Percentiles rank a stretch among this genome's conserved stretches.
These are phyloP conservation scores for Lutraria lutraria DNA, from an alignment of 2,888 invertebrate genomes.

Conservation along the genomic window DNA sequence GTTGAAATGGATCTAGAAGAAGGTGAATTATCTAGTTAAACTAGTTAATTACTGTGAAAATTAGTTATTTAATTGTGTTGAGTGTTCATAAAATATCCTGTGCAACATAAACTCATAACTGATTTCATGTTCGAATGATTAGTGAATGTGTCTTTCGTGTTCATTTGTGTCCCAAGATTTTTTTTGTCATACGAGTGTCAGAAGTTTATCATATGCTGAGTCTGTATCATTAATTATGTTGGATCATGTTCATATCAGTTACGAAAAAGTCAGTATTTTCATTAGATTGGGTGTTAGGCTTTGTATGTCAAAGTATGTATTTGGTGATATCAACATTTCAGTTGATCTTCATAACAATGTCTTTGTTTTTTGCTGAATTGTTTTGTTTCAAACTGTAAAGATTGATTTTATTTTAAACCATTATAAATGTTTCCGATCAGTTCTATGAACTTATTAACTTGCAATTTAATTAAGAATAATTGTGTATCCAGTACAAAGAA, in stretches of 20 bases:
- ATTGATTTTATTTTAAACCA: no score
- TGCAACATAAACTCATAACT: neutral
- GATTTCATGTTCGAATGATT: neutral
- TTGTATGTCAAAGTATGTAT: neutral
- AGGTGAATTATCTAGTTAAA: constrained; percentile 74
- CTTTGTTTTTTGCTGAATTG: neutral
- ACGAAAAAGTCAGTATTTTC: constrained; percentile 4
- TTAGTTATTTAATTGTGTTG: neutral
- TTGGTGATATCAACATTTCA: neutral
- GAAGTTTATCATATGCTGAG: neutral
- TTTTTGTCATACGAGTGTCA: neutral
- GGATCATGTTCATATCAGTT: neutral
- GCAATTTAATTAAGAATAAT: no score
- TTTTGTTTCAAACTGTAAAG: no score
- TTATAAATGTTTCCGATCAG: no score
- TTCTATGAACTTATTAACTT: no score
- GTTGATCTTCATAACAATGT: neutral
- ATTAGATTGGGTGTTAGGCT: neutral
- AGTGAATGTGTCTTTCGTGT: neutral
- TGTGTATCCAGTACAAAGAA: no score
- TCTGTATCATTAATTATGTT: neutral
- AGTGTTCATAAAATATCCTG: neutral
- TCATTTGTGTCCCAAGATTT: neutral
- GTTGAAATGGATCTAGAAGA: constrained; percentile 69
- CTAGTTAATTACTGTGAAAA: constrained; percentile 18